Evolutionary conservation across 2,797 vertebrate species (phyloP).

Genomic region (Tachyglossus aculeatus): DNA sequence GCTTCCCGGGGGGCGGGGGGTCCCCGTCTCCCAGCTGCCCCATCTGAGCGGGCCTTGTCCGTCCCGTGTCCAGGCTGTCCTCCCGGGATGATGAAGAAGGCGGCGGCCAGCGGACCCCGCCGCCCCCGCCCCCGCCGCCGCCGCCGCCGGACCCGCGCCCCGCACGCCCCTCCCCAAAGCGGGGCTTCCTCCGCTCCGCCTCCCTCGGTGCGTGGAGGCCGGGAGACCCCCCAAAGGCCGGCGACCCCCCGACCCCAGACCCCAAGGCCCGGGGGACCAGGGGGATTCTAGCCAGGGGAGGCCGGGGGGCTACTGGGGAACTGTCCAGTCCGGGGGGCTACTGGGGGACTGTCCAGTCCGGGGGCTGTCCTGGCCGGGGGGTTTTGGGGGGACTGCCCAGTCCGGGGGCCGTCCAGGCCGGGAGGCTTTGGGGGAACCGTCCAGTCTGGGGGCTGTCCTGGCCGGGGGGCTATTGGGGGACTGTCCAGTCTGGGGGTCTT

Average conservation of each 20-base stretch:
- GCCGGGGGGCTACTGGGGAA: too few species aligned
- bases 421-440: too few species aligned
- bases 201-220: slow-evolving; percentile 80
- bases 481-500: too few species aligned
- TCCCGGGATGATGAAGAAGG: slow-evolving; percentile 90
- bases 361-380: too few species aligned
- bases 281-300: too few species aligned
- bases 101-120: slow-evolving; percentile 89
- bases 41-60: slow-evolving; percentile 42
- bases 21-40: slow-evolving; percentile 10
- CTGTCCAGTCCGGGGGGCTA: too few species aligned
- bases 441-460: too few species aligned
- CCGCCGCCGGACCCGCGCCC: slow-evolving; percentile 81
- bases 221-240: background rate
- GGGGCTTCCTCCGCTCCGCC: slow-evolving; percentile 91
- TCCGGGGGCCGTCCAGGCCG: too few species aligned
- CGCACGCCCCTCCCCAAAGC: slow-evolving; percentile 83
- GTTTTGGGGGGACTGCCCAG: too few species aligned
- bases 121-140: slow-evolving; percentile 80
- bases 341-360: too few species aligned
- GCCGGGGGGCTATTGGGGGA: too few species aligned
- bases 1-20: background rate
- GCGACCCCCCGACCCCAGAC: background rate
- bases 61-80: slow-evolving; percentile 87
- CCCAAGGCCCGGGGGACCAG: too few species aligned